These are phyloP conservation scores for Limnephilus auricula DNA, from an alignment of 2,888 invertebrate species.

Conservation along the genomic window DNA sequence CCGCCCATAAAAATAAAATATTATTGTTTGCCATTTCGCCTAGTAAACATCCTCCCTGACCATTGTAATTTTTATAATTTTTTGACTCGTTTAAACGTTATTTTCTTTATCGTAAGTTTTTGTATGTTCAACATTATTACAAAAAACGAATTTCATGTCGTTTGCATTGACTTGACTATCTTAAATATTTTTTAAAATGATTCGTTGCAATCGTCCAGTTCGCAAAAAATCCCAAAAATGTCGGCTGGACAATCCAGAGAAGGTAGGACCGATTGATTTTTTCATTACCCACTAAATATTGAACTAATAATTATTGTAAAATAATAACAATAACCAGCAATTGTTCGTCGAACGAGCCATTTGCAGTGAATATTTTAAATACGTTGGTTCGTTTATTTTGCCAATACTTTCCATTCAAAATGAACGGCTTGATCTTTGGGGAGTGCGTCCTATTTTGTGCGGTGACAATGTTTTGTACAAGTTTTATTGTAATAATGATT, in stretches of 20 bases:
- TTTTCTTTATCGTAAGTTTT: background rate
- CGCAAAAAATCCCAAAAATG: background rate
- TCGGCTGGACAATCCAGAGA: background rate
- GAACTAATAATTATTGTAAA: background rate
- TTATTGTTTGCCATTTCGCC: background rate
- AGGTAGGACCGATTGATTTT: background rate
- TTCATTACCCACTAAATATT: background rate
- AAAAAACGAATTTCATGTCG: background rate
- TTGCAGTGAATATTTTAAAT: background rate
- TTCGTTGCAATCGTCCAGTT: background rate
- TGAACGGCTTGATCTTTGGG: background rate
- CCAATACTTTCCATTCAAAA: background rate
- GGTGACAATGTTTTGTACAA: background rate
- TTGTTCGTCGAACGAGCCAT: background rate
- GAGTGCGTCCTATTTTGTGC: constrained; percentile 23
- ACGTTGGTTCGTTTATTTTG: background rate
- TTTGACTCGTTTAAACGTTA: background rate
- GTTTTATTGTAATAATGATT: background rate
- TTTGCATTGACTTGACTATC: background rate
- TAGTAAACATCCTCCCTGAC: background rate
- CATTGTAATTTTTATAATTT: background rate
- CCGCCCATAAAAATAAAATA: background rate
- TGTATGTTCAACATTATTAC: background rate
- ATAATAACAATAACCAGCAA: background rate
- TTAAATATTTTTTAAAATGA: background rate